Evolutionary conservation across 1,140 invertebrate species (phyloP), one percentile per base, ranked within the genome.

Genomic region (Brachionus asplanchnoidis): DNA sequence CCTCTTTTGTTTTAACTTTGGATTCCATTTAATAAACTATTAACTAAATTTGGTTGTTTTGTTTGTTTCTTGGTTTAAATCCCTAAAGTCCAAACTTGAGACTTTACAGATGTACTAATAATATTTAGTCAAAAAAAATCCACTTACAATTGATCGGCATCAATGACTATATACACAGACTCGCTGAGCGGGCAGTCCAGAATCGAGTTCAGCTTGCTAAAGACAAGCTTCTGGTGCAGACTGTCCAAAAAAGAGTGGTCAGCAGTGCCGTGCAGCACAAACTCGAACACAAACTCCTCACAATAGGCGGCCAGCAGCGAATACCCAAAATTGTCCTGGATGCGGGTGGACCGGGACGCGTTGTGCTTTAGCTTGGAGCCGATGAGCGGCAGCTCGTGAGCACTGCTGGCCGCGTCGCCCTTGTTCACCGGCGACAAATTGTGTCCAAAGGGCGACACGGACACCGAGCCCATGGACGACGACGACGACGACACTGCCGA

Each of bases 101-200:
- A n/a, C n/a, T n/a, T n/a, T n/a, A n/a, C n/a, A n/a, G n/a, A n/a
- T n/a, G n/a, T n/a, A n/a, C n/a, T n/a, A n/a, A n/a, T n/a, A n/a
- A n/a, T n/a, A n/a, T n/a, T n/a, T n/a, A n/a, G n/a, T n/a, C n/a
- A 23, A 6, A n/a, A 73, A 36, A 73, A 7, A 50, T 78, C 26
- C 12, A 82, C 32, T 82, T 60, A 82, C 79, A 82, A 65, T 65
- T 82, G 79, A 82, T 82, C 79, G 14, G 65, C 12, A 36, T 82
- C 79, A 6, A 82, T 46, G 9, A 82, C 79, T 42, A 82, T 65
- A n/a, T 82, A 82, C n/a, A 65, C 12, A 3, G 79, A 82, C 20
- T 82, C 79, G 40, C 4, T 46, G n/a, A 82, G 60, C 4, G 79
- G 79, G 32, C 65, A 65, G 40, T 82, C 79, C 5, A 82, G 53